A percentile compares a stretch with the other conserved stretches of the same genome.
phyloP scores from a whole-genome alignment of 2,797 vertebrate species.

The Xenops minutus region DNA sequence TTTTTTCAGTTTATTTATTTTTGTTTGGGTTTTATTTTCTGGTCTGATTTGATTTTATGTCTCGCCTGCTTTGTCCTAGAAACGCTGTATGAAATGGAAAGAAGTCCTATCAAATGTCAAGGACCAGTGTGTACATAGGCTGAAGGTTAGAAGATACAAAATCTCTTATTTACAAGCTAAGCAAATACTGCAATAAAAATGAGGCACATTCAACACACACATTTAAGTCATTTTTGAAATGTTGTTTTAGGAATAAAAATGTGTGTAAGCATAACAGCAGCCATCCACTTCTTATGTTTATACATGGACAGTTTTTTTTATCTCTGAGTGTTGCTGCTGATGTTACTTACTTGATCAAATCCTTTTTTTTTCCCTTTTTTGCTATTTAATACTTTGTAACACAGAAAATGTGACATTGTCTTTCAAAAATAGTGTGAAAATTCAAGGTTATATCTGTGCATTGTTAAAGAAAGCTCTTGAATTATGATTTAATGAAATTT shows the following conservation, averaged over 20 bases:
- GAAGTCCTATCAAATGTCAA: neutral
- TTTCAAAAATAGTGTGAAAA: neutral
- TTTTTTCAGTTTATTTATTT: neutral
- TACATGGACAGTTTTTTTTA: neutral
- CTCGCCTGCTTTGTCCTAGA: neutral
- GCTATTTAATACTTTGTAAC: slow-evolving; percentile 20
- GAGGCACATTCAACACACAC: neutral
- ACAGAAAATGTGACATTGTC: neutral
- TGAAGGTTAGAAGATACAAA: neutral
- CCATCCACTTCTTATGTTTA: neutral
- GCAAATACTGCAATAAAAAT: neutral
- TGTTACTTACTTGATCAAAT: slow-evolving; percentile 42
- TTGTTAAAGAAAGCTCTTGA: neutral
- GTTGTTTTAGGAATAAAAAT: neutral
- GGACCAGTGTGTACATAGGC: neutral
- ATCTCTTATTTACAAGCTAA: neutral
- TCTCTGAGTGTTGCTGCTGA: neutral
- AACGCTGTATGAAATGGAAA: neutral
- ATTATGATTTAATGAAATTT: neutral
- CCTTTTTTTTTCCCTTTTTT: neutral
- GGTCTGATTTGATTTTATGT: neutral
- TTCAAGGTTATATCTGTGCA: neutral
- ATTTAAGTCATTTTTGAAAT: neutral
- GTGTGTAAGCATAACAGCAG: neutral
- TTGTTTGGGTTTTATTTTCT: neutral